Evolutionary conservation across 37 sponge, comb jelly and placozoan species (phyloP).

Genomic region (Axinella damicornis): DNA sequence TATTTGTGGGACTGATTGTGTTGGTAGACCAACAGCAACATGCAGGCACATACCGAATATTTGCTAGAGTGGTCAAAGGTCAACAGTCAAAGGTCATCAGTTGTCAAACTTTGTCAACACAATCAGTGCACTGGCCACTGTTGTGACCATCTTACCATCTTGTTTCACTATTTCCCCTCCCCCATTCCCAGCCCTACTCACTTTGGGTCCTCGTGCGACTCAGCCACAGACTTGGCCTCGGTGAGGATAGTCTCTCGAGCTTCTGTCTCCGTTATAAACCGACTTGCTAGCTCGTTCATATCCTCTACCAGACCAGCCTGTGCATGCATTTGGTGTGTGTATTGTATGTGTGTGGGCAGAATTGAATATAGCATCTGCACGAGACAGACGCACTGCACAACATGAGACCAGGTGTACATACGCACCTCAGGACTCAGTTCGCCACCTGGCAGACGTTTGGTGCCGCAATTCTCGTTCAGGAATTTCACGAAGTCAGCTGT

Average conservation of each 20-base stretch:
- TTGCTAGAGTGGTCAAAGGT: too few relatives aligned
- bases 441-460: conserved; percentile 70
- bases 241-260: conserved; percentile 49
- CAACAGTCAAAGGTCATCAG: too few relatives aligned
- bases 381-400: conserved; percentile 33
- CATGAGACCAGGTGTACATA: conserved; percentile 60
- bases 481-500: conserved; percentile 77
- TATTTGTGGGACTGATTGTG: too few relatives aligned
- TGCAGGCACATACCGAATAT: too few relatives aligned
- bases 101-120: too few relatives aligned
- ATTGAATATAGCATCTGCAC: neutral
- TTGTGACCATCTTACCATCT: neutral
- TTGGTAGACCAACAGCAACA: too few relatives aligned
- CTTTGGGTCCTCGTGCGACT: conserved; percentile 35
- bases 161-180: neutral
- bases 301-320: conserved; percentile 87
- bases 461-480: conserved; percentile 88
- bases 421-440: conserved; percentile 66
- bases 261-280: conserved; percentile 65
- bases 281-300: conserved; percentile 63
- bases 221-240: conserved; percentile 43
- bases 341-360: neutral
- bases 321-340: neutral
- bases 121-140: too few relatives aligned
- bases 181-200: conserved; percentile 20